Evolutionary conservation across 35 echinoderm and acorn worm genomes (phyloP), one percentile per base, ranked within the genome.

Genomic region (Anneissia japonica): DNA sequence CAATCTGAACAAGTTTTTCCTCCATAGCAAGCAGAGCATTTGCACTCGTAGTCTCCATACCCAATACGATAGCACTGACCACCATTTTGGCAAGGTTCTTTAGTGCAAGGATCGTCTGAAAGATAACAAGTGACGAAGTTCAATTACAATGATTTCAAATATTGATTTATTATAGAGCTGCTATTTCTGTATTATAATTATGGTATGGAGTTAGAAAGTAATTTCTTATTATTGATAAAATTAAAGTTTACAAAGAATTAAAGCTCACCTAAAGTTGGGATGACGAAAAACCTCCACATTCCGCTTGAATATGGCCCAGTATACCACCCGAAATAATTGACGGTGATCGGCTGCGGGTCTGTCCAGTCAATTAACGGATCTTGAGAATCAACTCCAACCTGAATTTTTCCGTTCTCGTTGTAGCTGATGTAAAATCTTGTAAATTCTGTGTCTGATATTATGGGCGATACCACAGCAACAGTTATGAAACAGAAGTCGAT

Each of bases 221-320:
- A n/a, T n/a, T n/a, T n/a, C n/a, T n/a, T n/a, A n/a, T n/a, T n/a
- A n/a, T n/a, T n/a, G n/a, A n/a, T n/a, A n/a, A n/a, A n/a, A n/a
- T n/a, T n/a, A n/a, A n/a, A n/a, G n/a, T n/a, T n/a, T n/a, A n/a
- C n/a, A n/a, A n/a, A n/a, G n/a, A n/a, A n/a, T n/a, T n/a, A n/a
- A n/a, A n/a, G n/a, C 40, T 7, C 40, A 45, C 40, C 40, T 7
- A 45, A 7, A 7, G 40, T 45, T 64, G 51, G 46, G 16, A 84
- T 72, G 45, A 72, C 28, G 46, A 36, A 84, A 72, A 84, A 84
- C 34, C 36, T 72, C 82, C 82, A 84, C 82, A 84, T 84, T 72
- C 82, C 82, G 9, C 46, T 35, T 0, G 51, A 46, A 21, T 72
- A 32, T 26, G 73, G 51, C 34, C 73, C 32, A 28, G 82, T 84